These are phyloP conservation scores for Corapipo altera DNA, from an alignment of 2,113 vertebrate genomes.

Conservation along the genomic window DNA sequence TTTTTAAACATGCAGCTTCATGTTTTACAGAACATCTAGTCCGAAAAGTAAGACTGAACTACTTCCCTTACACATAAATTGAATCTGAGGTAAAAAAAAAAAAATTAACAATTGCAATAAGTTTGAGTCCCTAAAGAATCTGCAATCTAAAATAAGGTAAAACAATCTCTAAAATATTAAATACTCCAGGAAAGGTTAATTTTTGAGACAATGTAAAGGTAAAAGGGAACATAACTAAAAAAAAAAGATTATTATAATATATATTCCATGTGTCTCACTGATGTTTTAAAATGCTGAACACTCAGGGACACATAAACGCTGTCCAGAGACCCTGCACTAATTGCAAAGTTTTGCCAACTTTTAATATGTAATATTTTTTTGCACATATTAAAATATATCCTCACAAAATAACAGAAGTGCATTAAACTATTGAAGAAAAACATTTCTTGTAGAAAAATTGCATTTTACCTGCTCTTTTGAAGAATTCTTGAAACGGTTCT, in stretches of 20 bases:
- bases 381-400: background rate
- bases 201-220: background rate
- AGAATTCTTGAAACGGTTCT: background rate
- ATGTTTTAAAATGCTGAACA: background rate
- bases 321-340: background rate
- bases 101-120: background rate
- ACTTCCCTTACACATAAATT: background rate
- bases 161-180: background rate
- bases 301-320: background rate
- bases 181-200: background rate
- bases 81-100: background rate
- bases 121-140: background rate
- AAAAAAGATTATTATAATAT: background rate
- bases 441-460: background rate
- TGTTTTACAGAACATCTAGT: background rate
- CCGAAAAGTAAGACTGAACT: background rate
- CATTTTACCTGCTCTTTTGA: slow-evolving; percentile 57
- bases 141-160: background rate
- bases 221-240: background rate
- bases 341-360: background rate
- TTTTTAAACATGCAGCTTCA: background rate
- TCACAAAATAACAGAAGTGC: background rate
- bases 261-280: background rate
- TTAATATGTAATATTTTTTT: background rate
- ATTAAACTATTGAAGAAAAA: background rate